phyloP scores from a whole-genome alignment of 2,113 vertebrate genomes.

The Tachysurus vachellii region DNA sequence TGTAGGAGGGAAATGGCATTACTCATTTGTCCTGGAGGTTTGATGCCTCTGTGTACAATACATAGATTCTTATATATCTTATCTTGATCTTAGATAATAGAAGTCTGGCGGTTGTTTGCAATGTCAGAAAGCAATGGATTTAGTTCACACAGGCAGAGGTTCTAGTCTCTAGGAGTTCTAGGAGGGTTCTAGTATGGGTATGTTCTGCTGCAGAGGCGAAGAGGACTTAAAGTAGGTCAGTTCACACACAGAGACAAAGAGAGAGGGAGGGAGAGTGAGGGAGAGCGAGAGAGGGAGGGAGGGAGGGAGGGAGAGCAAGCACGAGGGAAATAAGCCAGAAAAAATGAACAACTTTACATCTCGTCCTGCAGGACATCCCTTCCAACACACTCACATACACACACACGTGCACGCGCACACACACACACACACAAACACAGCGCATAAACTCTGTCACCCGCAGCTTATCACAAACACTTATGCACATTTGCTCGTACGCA shows the following conservation, averaged over 20 bases:
- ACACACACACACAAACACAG: neutral
- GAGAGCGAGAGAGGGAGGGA: neutral
- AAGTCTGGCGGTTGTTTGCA: neutral
- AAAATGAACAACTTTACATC: neutral
- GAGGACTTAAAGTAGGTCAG: conserved; percentile 55
- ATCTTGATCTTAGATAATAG: neutral
- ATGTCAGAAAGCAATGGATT: neutral
- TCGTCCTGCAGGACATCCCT: conserved; percentile 14
- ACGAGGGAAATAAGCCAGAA: neutral
- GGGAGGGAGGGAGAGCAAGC: neutral
- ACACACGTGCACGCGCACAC: neutral
- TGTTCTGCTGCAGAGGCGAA: conserved; percentile 29
- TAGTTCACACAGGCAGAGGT: neutral
- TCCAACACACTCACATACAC: neutral
- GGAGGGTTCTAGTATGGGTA: conserved; percentile 20
- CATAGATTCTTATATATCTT: neutral
- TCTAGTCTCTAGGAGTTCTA: conserved; percentile 12
- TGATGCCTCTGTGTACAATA: neutral
- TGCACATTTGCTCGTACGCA: neutral
- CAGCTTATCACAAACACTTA: neutral
- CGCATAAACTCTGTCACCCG: conserved; percentile 3
- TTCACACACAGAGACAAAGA: neutral
- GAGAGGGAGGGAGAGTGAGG: neutral
- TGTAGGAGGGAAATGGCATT: neutral
- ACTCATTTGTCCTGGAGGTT: neutral